Conservation (phyloP, 2,888 invertebrate species). For the Periphyllus acericola region DNA sequence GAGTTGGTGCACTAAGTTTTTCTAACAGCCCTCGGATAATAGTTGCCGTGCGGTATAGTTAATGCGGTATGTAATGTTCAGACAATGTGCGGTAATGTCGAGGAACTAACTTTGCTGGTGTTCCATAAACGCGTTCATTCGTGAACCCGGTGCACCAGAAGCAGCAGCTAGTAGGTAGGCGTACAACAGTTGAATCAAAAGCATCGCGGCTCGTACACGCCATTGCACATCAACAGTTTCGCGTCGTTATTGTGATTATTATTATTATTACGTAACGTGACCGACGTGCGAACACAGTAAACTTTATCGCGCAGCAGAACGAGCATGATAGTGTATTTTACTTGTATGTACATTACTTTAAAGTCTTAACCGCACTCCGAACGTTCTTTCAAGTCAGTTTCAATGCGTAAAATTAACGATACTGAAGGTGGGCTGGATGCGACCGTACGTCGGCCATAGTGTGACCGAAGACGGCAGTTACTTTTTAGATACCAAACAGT, state of each 20-base stretch:
- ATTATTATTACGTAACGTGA: no score
- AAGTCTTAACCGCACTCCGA: no score
- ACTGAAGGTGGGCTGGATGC: no score
- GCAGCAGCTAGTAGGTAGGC: neutral
- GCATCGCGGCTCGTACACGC: neutral
- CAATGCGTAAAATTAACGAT: no score
- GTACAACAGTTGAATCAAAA: slow-evolving; percentile 1
- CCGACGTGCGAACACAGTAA: no score
- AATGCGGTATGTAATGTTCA: slow-evolving; percentile 2
- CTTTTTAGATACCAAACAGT: no score
- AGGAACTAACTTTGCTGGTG: slow-evolving; percentile 22
- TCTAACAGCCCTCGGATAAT: neutral
- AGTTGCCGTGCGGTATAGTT: neutral
- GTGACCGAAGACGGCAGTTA: no score
- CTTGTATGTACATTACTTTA: no score
- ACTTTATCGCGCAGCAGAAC: no score
- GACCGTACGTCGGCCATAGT: no score
- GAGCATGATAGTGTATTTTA: no score
- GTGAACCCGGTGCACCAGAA: neutral
- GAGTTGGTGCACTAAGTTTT: neutral
- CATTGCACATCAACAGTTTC: slow-evolving; percentile 20
- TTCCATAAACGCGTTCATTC: slow-evolving; percentile 21
- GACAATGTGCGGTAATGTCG: slow-evolving; percentile 21
- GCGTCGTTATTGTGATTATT: neutral
- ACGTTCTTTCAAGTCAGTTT: no score